A percentile compares a stretch with the other conserved stretches of the same genome.
Conservation (phyloP, 2,113 vertebrate genomes). For the Proterorhinus semilunaris region DNA sequence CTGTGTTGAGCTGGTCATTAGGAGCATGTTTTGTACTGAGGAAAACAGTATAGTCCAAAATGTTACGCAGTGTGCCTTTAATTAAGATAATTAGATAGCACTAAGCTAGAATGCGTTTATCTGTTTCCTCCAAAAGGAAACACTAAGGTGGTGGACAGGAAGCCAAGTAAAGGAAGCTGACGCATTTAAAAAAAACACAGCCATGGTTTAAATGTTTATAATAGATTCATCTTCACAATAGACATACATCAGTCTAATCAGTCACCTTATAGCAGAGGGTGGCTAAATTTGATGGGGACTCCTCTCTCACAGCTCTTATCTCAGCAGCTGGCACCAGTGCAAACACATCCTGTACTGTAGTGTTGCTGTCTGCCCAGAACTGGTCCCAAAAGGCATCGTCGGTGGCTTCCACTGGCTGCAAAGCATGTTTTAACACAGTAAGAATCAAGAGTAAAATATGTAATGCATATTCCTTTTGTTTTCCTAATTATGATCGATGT, state of each 20-base stretch:
- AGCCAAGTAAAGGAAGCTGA: constrained; percentile 57
- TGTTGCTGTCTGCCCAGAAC: constrained; percentile 96
- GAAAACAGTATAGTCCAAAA: too few relatives aligned
- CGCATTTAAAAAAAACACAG: constrained; percentile 52
- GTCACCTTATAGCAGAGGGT: constrained; percentile 96
- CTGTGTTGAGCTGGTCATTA: too few relatives aligned
- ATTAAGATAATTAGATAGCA: constrained; percentile 36
- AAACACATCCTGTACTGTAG: constrained; percentile 97
- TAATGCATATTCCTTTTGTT: neutral
- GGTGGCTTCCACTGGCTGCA: constrained; percentile 94
- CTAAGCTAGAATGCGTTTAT: constrained; percentile 20
- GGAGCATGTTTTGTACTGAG: too few relatives aligned
- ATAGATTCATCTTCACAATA: too few relatives aligned
- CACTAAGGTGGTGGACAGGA: constrained; percentile 60
- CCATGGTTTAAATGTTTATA: constrained; percentile 11
- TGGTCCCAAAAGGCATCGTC: constrained; percentile 99
- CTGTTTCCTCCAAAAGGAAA: constrained; percentile 59
- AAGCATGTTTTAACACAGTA: constrained; percentile 12
- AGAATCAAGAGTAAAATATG: neutral
- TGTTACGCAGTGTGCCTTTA: constrained; percentile 8
- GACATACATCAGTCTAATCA: too few relatives aligned
- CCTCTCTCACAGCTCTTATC: constrained; percentile 95
- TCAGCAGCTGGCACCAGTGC: constrained; percentile 95
- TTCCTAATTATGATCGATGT: neutral
- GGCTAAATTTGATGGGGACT: constrained; percentile 96